Base-by-base conservation (phyloP, 2,888 invertebrate genomes). In the Plutella xylostella region DNA sequence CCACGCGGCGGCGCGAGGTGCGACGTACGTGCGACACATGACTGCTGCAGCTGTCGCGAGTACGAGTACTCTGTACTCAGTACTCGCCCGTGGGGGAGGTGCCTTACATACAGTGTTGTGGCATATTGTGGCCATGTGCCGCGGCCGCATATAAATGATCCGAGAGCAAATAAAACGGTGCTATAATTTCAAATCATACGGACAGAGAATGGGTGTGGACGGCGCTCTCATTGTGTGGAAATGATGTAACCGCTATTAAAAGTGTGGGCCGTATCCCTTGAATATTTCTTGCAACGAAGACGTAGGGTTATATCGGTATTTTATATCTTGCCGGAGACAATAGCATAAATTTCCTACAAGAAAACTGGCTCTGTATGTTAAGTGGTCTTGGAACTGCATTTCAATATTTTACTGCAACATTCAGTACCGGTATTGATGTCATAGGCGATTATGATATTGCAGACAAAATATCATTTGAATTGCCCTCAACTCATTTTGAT, bases 151-250 rank as follows among this genome's bases (percentile, higher is more conserved):
- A 83, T 79, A 82, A 80, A 82, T 79, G 82, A 72, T 72, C 65
- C 60, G 65, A 77, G 80, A 82, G 79, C 83, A 82, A 82, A 83
- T 82, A 83, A 83, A 83, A 82, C 72, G 78, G 80, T 80, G 83
- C 82, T 80, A 83, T 82, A 83, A 83, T 83, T 82, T 83, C 83
- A 83, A 83, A 83, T 83, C 83, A 82, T 83, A 80, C 76, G 80
- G 82, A 83, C 83, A 82, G 80, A 83, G 83, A 83, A 82, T 83
- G 83, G 83, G 83, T 82, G 83, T 83, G 83, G 83, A 83, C 78
- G 77, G 74, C 76, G 76, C 70, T 78, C 79, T 82, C 82, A 83
- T 83, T 83, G 83, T 83, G 83, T 83, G 83, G 83, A 83, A 83
- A 83, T 83, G 79, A 82, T 83, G 83, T 80, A 82, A 82, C 80